Evolutionary conservation across 2,797 vertebrate species (phyloP).

Genomic region (Hipposideros larvatus): DNA sequence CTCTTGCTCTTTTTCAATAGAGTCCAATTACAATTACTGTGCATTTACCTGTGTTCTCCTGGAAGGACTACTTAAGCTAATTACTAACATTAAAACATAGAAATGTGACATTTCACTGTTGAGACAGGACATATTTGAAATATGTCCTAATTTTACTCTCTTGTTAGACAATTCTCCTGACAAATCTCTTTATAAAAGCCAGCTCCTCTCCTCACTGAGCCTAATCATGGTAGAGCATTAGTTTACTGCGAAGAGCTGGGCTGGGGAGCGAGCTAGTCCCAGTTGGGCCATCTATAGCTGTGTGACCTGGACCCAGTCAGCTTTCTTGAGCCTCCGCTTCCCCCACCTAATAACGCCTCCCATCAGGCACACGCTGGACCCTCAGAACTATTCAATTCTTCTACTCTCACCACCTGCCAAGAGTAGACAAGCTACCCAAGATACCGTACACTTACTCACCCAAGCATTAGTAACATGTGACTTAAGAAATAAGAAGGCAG

Average conservation of each 20-base stretch:
- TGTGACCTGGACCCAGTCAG: neutral
- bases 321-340: neutral
- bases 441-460: neutral
- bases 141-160: conserved; percentile 64
- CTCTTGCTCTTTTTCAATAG: conserved; percentile 52
- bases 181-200: conserved; percentile 66
- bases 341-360: neutral
- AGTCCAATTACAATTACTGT: conserved; percentile 69
- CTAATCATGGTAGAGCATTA: neutral
- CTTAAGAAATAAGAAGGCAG: neutral
- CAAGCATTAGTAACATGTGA: neutral
- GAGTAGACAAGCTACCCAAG: neutral
- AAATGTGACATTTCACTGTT: conserved; percentile 69
- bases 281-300: neutral
- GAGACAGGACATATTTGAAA: conserved; percentile 67
- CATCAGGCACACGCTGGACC: neutral
- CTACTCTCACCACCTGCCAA: neutral
- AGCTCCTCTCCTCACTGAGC: conserved; percentile 42
- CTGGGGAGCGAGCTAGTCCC: neutral
- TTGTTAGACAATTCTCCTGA: conserved; percentile 60
- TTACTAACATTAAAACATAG: conserved; percentile 68
- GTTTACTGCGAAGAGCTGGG: neutral
- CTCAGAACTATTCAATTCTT: neutral
- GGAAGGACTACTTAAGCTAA: conserved; percentile 63
- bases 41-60: conserved; percentile 76